Evolutionary conservation across 2,797 vertebrate genomes (phyloP), one percentile per base, ranked within the genome.

Genomic region (Nyctalus aviator): DNA sequence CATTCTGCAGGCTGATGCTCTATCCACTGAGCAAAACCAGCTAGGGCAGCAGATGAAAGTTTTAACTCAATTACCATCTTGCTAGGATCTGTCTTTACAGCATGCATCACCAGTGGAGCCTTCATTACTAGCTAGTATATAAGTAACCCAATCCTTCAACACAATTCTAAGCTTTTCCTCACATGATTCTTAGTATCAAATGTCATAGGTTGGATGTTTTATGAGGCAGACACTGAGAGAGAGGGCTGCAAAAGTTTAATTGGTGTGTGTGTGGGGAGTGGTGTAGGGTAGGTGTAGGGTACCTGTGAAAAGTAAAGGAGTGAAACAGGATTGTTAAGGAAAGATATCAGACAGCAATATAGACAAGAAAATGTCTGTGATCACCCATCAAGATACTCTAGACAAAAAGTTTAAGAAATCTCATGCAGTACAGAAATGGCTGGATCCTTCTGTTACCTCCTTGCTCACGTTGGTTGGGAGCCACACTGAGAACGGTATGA

Each of bases 251-350:
- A 85, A 79, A 17, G 17, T 53, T 75, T 75, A 17, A 37, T 27
- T 46, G 18, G 59, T 62, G 27, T 30, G 23, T 30, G 25, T 3
- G 2, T 0, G 27, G 2, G 27, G 1, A 6, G 11, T 3, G 12
- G 12, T 11, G 4, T 11, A 4, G 12, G 25, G 12, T 1, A 11
- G 57, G 1, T n/a, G n/a, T n/a, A n/a, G 6, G 25, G 4, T 69
- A 30, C n/a, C 30, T 78, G 11, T 30, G 20, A 35, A 46, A 37
- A 53, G 12, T 20, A 41, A 35, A 77, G 4, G 15, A 18, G 14
- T 84, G 27, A 78, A 41, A 20, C 6, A 64, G 59, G 20, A 37
- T 62, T 90, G 20, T 11, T 53, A 59, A 44, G 64, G 21, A 37
- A 71, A 68, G 12, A n/a, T 13, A 9, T 84, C 62, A 77, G 30